Evolutionary conservation across 2,113 vertebrate species (phyloP).

Genomic region (Scatophagus argus): DNA sequence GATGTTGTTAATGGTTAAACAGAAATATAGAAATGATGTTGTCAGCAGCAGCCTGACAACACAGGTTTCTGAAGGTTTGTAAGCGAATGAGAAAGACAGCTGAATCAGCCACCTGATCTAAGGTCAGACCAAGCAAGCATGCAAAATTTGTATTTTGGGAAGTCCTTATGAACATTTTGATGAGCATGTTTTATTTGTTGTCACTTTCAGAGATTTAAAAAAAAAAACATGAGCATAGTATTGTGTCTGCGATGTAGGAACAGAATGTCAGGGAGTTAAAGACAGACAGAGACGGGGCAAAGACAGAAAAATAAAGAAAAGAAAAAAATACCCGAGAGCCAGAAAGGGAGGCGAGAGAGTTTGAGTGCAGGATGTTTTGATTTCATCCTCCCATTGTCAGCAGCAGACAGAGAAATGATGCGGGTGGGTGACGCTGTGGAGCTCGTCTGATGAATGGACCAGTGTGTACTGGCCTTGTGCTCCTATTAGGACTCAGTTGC

Average conservation of each 20-base stretch:
- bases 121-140: conserved; percentile 9
- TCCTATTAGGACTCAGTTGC: conserved; percentile 14
- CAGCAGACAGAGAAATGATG: conserved; percentile 37
- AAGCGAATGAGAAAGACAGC: no score
- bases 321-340: conserved; percentile 8
- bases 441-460: conserved; percentile 54
- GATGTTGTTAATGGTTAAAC: neutral
- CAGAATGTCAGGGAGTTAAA: neutral
- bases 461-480: conserved; percentile 27
- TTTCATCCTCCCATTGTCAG: conserved; percentile 66
- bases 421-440: conserved; percentile 18
- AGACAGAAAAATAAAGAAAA: conserved; percentile 22
- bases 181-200: conserved; percentile 2
- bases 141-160: conserved; percentile 28
- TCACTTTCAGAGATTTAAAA: neutral
- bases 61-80: neutral
- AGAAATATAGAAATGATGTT: neutral
- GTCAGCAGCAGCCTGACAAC: neutral
- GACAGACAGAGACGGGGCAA: neutral
- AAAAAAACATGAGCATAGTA: neutral
- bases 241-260: neutral
- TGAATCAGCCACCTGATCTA: neutral
- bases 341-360: conserved; percentile 16
- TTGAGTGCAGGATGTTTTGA: conserved; percentile 63
- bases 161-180: conserved; percentile 12